Percentiles rank a stretch among this genome's conserved stretches.
Evolutionary conservation across 2,113 vertebrate genomes (phyloP).

Genomic region (rat (Rattus norvegicus)): GRCr8 NC_086032.1:45403501-45404000

Average conservation of each 20-base stretch:
- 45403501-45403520: background rate
- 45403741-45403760: background rate
- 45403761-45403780: background rate
- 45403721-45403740: background rate
- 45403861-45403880: background rate
- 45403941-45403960: background rate
- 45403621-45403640: background rate
- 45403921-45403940: constrained; percentile 31
- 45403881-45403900: constrained; percentile 5
- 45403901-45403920: constrained; percentile 7
- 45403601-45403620: constrained; percentile 18
- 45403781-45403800: background rate
- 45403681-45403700: background rate
- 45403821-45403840: background rate
- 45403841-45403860: background rate
- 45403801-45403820: background rate
- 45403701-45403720: background rate
- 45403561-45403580: background rate
- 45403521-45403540: background rate
- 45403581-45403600: background rate
- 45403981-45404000: background rate
- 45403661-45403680: background rate
- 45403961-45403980: background rate
- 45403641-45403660: background rate
- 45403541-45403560: background rate